Percentiles rank a stretch among this genome's conserved stretches.
Conservation (phyloP, 92 coral and sea anemone species). For the Epizoanthus rinbou region DNA sequence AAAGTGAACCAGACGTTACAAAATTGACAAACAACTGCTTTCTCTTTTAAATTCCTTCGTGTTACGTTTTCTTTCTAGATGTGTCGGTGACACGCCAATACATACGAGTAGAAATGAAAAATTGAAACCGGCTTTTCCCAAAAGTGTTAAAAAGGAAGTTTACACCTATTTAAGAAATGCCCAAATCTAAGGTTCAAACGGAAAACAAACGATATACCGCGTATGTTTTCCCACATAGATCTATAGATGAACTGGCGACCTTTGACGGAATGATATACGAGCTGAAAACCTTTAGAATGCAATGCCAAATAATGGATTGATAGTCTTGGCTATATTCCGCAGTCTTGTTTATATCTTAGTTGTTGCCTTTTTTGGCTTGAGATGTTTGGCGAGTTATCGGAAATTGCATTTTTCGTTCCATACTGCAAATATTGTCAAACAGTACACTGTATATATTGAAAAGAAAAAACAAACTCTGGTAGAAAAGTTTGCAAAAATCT, state of each 20-base stretch:
- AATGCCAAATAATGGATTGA: not conserved
- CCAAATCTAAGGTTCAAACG: not conserved
- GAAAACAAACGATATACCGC: not conserved
- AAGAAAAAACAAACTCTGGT: too few species aligned
- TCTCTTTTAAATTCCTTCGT: not conserved
- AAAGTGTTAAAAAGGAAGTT: slow-evolving; percentile 10
- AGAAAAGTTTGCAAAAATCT: too few species aligned
- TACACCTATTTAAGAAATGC: slow-evolving; percentile 7
- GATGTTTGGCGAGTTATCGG: too few species aligned
- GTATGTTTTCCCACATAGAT: not conserved
- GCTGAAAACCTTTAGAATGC: slow-evolving; percentile 1
- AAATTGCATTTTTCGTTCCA: too few species aligned
- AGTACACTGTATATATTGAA: too few species aligned
- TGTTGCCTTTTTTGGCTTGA: too few species aligned
- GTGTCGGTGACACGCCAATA: not conserved
- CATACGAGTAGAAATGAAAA: not conserved
- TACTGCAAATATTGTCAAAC: too few species aligned
- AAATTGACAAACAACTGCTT: too few species aligned
- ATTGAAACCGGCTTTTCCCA: not conserved
- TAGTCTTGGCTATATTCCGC: not conserved
- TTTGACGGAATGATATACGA: slow-evolving; percentile 8
- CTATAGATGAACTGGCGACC: not conserved
- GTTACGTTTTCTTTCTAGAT: not conserved
- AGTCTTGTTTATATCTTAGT: too few species aligned
- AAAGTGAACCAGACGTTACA: too few species aligned